These are phyloP conservation scores for Exaiptasia diaphana DNA, from an alignment of 64 coral and sea anemone genomes.

Conservation along the genomic window DNA sequence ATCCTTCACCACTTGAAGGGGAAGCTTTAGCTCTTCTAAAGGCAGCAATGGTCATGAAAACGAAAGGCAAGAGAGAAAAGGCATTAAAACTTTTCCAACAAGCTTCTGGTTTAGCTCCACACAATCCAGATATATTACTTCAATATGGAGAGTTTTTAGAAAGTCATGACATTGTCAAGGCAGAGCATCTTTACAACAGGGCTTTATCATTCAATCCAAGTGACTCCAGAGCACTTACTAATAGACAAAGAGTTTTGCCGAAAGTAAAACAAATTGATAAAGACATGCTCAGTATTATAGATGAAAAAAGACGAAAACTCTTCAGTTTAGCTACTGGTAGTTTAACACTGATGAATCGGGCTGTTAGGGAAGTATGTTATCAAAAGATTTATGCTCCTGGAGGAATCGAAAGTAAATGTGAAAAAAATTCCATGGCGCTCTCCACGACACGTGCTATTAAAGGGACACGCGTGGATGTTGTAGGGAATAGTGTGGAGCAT, in stretches of 20 bases:
- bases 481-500: constrained; percentile 95
- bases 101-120: constrained; percentile 71
- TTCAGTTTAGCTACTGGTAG: constrained; percentile 76
- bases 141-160: constrained; percentile 95
- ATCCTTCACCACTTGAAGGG: constrained; percentile 56
- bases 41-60: constrained; percentile 76
- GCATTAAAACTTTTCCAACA: constrained; percentile 92
- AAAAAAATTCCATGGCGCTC: constrained; percentile 98
- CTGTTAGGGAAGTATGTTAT: constrained; percentile 87
- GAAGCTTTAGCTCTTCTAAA: constrained; percentile 76
- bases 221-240: constrained; percentile 64
- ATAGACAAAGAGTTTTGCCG: constrained; percentile 86
- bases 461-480: constrained; percentile 88
- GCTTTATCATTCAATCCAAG: constrained; percentile 70
- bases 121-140: constrained; percentile 86
- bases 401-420: constrained; percentile 94
- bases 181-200: constrained; percentile 84
- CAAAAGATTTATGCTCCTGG: constrained; percentile 95
- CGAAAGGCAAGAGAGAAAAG: constrained; percentile 80
- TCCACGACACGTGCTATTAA: constrained; percentile 94
- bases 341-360: constrained; percentile 78
- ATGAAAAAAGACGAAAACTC: constrained; percentile 77
- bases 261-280: constrained; percentile 92
- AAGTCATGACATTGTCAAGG: constrained; percentile 72
- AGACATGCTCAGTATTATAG: constrained; percentile 90